These are phyloP conservation scores for Drosophila flavopinicola DNA, from an alignment of 2,888 invertebrate species.

Conservation along the genomic window DNA sequence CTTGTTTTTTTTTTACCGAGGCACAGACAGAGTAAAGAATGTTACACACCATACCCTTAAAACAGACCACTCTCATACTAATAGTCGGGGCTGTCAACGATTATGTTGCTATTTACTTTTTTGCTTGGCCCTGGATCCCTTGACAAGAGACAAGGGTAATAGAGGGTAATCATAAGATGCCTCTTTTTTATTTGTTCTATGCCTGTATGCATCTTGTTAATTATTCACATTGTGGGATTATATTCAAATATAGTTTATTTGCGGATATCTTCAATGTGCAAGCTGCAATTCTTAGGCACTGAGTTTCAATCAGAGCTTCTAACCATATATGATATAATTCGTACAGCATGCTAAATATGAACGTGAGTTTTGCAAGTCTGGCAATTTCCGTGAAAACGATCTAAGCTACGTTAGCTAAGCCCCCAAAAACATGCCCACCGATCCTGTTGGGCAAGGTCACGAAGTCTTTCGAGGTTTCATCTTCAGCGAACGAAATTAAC, in stretches of 20 bases:
- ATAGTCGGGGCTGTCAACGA: conserved; percentile 13
- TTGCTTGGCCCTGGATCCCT: conserved; percentile 15
- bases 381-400: conserved; percentile 8
- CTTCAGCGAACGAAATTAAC: conserved; percentile 41
- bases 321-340: too few relatives aligned
- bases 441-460: conserved; percentile 40
- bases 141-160: conserved; percentile 22
- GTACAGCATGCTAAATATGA: too few relatives aligned
- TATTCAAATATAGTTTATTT: too few relatives aligned
- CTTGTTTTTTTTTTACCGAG: too few relatives aligned
- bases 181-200: conserved; percentile 5
- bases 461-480: conserved; percentile 31
- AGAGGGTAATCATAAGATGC: conserved; percentile 29
- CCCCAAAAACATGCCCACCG: conserved; percentile 17
- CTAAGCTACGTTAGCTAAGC: conserved; percentile 17
- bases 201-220: neutral
- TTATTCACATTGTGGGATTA: conserved; percentile 10
- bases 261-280: too few relatives aligned
- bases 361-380: neutral
- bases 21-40: too few relatives aligned
- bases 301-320: too few relatives aligned
- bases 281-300: too few relatives aligned
- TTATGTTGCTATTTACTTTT: conserved; percentile 34
- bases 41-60: neutral
- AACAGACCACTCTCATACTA: conserved; percentile 22